These are phyloP conservation scores for Drosophila formosana DNA, from an alignment of 2,888 invertebrate genomes.

Conservation along the genomic window DNA sequence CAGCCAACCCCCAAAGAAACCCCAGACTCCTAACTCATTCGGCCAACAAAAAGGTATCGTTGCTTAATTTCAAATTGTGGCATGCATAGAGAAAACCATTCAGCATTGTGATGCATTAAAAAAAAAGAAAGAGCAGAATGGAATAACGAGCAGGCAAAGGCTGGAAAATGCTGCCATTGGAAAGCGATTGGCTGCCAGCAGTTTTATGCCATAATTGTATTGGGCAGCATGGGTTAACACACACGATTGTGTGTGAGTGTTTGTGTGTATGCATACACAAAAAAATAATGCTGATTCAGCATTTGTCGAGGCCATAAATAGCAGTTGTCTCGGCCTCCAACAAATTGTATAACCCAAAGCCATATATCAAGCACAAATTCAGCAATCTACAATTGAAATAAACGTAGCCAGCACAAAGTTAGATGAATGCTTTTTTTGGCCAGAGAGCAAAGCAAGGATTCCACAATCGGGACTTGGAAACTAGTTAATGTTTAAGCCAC, in stretches of 20 bases:
- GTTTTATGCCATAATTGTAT: slow-evolving; percentile 53
- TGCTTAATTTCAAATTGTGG: slow-evolving; percentile 61
- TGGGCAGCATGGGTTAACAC: slow-evolving; percentile 53
- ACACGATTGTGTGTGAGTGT: slow-evolving; percentile 12
- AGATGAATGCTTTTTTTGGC: not conserved
- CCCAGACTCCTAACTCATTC: slow-evolving; percentile 5
- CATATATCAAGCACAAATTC: slow-evolving; percentile 15
- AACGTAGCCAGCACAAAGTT: slow-evolving; percentile 1
- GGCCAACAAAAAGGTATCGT: slow-evolving; percentile 39
- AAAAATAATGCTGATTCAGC: slow-evolving; percentile 50
- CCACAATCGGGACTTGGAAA: not conserved
- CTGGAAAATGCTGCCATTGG: slow-evolving; percentile 40
- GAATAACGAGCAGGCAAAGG: slow-evolving; percentile 15
- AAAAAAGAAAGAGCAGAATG: slow-evolving; percentile 3
- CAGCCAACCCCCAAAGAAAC: slow-evolving; percentile 19
- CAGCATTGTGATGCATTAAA: slow-evolving; percentile 49
- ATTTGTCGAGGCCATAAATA: slow-evolving; percentile 38
- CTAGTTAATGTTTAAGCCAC: not conserved
- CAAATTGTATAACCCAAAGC: slow-evolving; percentile 11
- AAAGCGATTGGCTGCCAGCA: slow-evolving; percentile 54
- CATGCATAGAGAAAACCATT: slow-evolving; percentile 49
- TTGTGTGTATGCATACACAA: not conserved
- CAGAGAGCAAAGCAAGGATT: not conserved
- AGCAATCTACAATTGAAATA: slow-evolving; percentile 12
- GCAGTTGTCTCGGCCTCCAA: slow-evolving; percentile 17